Base-by-base conservation (phyloP, 1,140 invertebrate species). In the Oryctes rhinoceros region DNA sequence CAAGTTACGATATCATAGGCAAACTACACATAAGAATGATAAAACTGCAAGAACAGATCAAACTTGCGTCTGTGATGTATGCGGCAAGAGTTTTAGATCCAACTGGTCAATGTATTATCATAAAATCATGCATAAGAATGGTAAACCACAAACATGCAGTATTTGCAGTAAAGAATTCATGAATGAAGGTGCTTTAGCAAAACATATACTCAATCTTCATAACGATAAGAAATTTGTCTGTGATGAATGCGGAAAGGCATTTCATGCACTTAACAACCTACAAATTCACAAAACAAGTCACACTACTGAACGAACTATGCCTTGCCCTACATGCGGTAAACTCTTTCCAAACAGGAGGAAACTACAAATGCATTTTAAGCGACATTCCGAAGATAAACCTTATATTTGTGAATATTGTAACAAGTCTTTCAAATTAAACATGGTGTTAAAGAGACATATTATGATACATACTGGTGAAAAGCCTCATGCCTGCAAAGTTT, bases 391-490 rank as follows among this genome's bases (percentile, higher is more conserved):
- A 15, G 49, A 53, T 53, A 53, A 53, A 53, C 49, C 49, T 13
- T 53, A 13, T 13, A 53, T 53, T 53, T 53, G 49, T 53, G 49
- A 53, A 53, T 53, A 53, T 53, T 53, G 49, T 13, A 53, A 53
- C 13, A 53, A 53, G 49, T 53, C 49, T 53, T 53, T 53, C 13
- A 53, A 53, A n/a, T 53, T 53, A 53, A 53, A 53, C n/a, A 53
- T 53, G 49, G 49, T 53, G 49, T 53, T 53, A 53, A 53, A 53
- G n/a, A 13, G 49, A 53, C 67, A 74, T 39, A 4, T 74, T 7
- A 74, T 74, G 67, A 74, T 74, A 30, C 67, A 74, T 15, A 74
- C 67, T 2, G 67, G 67, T 35, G 24, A 74, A 39, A 74, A 74
- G n/a, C 67, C 67, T 5, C 67, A 74, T 74, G 67, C 67, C 0